Evolutionary conservation across 23 tunicate species (phyloP), one percentile per base, ranked within the genome.

Genomic region (Clavelina lepadiformis): DNA sequence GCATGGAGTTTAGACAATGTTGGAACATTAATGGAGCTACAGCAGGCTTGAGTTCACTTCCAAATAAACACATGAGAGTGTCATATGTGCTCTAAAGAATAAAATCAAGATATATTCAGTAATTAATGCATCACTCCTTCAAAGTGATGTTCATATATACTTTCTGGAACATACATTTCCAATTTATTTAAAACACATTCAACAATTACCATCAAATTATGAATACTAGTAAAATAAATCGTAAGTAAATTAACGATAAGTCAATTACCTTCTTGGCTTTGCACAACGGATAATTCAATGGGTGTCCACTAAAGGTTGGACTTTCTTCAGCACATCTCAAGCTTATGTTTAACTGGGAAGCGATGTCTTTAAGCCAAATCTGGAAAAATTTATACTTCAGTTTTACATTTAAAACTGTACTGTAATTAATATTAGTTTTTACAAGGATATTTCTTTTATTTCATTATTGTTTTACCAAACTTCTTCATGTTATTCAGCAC

Each of bases 221-320:
- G 35, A 31, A 0, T 19, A 20, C 20, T 46, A 20, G 51, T 20
- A 46, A 46, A 46, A n/a, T n/a, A n/a, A n/a, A n/a, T n/a, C 0
- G 71, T 0, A 3, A 65, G 71, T 0, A 0, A 37, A 49, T 68
- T 7, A 18, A 3, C 3, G 47, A 32, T 3, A 21, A 61, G 4
- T 35, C 31, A 59, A 33, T n/a, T 38, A 77, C 83, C 74, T 69
- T 61, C 18, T 63, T 35, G 6, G 60, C 70, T 26, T 41, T 45
- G 38, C 63, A 62, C 8, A 80, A 51, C 6, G 87, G 87, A 62
- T 50, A 80, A 61, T 63, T 65, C 4, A 80, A 33, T 33, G 71
- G 76, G 26, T 67, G 23, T 1, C 64, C 57, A 47, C 7, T 33
- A 3, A 56, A 49, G 38, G 30, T 52, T 19, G 67, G 29, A 28